Conservation (phyloP, 2,113 vertebrate genomes). For the Tragelaphus buxtoni region DNA sequence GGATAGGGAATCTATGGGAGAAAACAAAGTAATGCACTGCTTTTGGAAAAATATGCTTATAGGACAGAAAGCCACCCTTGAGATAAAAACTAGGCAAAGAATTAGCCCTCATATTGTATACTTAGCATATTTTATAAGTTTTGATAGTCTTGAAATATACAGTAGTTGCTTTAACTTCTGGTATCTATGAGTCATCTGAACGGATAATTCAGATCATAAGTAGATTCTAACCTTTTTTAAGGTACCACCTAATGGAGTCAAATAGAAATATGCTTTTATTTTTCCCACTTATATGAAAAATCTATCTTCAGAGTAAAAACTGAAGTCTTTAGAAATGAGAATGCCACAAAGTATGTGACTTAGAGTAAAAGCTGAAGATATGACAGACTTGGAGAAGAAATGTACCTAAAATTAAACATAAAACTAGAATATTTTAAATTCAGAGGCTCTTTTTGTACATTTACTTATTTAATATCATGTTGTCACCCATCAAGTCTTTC, state of each 20-base stretch:
- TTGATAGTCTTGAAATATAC: neutral
- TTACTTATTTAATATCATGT: constrained; percentile 49
- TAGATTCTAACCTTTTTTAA: neutral
- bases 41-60: neutral
- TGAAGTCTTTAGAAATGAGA: neutral
- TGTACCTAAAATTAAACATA: neutral
- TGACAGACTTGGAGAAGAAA: neutral
- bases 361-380: neutral
- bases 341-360: neutral
- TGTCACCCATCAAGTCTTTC: constrained; percentile 47
- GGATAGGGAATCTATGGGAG: neutral
- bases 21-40: neutral
- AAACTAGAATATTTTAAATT: constrained; percentile 31
- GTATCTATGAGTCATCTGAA: neutral
- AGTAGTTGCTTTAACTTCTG: neutral
- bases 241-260: neutral
- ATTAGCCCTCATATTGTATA: neutral
- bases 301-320: neutral
- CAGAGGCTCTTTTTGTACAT: neutral
- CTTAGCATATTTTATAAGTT: neutral
- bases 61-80: neutral
- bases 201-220: neutral
- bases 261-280: neutral
- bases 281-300: neutral
- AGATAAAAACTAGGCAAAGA: neutral